Base-by-base conservation (phyloP, 2,113 vertebrate species). In the Grallaria varia region DNA sequence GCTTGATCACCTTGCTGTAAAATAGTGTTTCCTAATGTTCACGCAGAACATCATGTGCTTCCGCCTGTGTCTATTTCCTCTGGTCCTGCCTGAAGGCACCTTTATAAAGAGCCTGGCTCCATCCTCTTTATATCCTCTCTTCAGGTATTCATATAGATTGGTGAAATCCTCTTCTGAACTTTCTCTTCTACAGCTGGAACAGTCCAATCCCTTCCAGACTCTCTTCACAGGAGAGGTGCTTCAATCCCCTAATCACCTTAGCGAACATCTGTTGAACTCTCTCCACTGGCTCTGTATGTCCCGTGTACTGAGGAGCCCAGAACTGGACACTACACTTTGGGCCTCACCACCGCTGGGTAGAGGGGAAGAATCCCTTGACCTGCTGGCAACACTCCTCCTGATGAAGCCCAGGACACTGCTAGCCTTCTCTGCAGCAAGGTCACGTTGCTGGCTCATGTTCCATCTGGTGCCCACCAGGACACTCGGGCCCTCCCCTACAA, bases 361-460 rank as follows among this genome's bases (percentile, higher is more conserved):
- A 74, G 8, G 14, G 58, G 16, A 44, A 50, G 58, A 35, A 55
- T n/a, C 39, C 42, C 28, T 40, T 2, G 1, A 22, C 19, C 27
- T 53, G 47, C 56, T 28, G 56, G n/a, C 63, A 80, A 16, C 24
- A 13, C 20, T 52, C 10, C 24, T 68, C 23, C 37, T 69, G 21
- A 53, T 16, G 39, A 47, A 76, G 47, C 53, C 25, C 23, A 37
- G 39, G 20, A 20, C 30, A 37, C 22, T 3, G 1, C 35, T 37
- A 53, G 4, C 17, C 20, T 67, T 67, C 42, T 49, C n/a, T 35
- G 44, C 2, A 1, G 8, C 42, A 33, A n/a, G 39, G 39, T 63
- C 2, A 11, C 14, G 4, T 17, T 16, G 8, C 49, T 60, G 89
- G 40, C 52, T 74, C 2, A 0, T 8, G 6, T 66, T 77, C 27